Evolutionary conservation across 2,113 vertebrate genomes (phyloP).

Genomic region (Myotis davidii): DNA sequence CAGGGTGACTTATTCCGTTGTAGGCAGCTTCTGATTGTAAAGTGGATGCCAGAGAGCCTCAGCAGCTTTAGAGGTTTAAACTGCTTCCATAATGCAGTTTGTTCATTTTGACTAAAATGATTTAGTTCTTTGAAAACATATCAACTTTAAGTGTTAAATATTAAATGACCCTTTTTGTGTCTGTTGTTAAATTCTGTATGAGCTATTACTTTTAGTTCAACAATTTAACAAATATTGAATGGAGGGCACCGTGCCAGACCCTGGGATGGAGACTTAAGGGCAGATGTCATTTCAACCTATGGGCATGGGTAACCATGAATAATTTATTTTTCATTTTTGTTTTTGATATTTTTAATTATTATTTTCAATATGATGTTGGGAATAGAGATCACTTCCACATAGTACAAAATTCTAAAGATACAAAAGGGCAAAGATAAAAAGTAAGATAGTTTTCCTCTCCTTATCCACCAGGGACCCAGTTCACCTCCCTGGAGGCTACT

Average conservation of each 20-base stretch:
- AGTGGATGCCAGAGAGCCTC: background rate
- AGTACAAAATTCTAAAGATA: background rate
- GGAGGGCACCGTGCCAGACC: conserved; percentile 13
- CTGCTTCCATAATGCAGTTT: background rate
- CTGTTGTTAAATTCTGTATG: conserved; percentile 54
- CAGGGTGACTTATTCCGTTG: background rate
- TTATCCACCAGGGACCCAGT: background rate
- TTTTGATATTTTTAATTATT: conserved; percentile 44
- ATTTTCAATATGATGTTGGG: background rate
- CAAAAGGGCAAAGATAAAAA: background rate
- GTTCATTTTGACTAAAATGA: conserved; percentile 46
- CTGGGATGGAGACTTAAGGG: conserved; percentile 9
- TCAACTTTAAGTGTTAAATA: conserved; percentile 54
- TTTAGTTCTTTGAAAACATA: conserved; percentile 53
- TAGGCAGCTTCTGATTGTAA: conserved; percentile 5
- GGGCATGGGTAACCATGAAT: background rate
- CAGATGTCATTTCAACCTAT: conserved; percentile 45
- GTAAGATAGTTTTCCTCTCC: background rate
- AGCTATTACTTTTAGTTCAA: conserved; percentile 66
- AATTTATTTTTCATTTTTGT: conserved; percentile 56
- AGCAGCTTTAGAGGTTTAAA: conserved; percentile 32
- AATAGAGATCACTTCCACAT: background rate
- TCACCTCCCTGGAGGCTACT: background rate
- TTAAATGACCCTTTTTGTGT: conserved; percentile 31
- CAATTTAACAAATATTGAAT: conserved; percentile 46